Base-by-base conservation (phyloP, 2,113 vertebrate genomes). In the Nerophis lumbriciformis region DNA sequence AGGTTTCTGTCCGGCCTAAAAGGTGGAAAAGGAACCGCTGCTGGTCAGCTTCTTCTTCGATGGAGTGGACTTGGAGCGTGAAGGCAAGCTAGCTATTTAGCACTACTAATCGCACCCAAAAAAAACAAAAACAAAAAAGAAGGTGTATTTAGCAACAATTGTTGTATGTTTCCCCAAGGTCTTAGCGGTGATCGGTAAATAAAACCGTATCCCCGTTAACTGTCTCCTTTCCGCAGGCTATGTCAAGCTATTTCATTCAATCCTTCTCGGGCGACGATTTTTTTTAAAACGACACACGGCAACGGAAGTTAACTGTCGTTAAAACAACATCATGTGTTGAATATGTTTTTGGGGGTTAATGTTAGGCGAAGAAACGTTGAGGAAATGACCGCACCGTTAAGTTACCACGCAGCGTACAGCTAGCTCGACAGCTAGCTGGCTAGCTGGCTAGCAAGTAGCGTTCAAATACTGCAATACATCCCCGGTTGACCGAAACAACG, bases 181-280 rank as follows among this genome's bases (percentile, higher is more conserved):
- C 66, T 28, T 61, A 35, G 65, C 69, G 12, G 69, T 48, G 69
- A 66, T 68, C 68, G 69, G 58, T 50, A 66, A 65, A 9, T 77
- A 65, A 51, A 45, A 64, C 68, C 63, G 75, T 80, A 72, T 76
- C 75, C 73, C 61, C 21, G 70, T 62, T 80, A 79, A 73, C 79
- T 76, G 77, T 60, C 65, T 72, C 58, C 85, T 84, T 88, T 89
- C 82, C 82, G 85, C 69, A 81, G 68, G 69, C 76, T 72, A 53
- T 35, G 51, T 47, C 54, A 42, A 78, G 80, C 82, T 82, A 87
- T 77, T 88, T 88, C 89, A 89, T 89, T 91, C 88, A 90, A 89
- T 84, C 76, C 82, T 55, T 50, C 54, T 66, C 66, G 61, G 50
- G 56, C 53, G 61, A 39, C 38, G 51, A 72, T 66, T n/a, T n/a